Conservation (phyloP, 2,797 vertebrate genomes). For the Tenualosa thibaudeaui region DNA sequence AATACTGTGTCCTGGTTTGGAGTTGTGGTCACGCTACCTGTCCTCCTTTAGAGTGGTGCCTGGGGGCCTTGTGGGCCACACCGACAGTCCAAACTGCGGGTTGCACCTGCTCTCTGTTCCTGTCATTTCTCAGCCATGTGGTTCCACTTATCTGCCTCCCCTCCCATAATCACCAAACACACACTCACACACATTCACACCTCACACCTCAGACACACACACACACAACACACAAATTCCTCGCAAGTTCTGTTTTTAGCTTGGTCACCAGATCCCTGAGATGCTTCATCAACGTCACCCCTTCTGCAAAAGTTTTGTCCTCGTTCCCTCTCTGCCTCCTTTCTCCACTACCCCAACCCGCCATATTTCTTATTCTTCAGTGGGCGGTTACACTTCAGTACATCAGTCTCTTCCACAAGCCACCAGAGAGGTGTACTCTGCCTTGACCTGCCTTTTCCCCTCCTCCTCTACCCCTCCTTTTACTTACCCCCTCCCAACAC, state of each 20-base stretch:
- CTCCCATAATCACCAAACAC: not conserved
- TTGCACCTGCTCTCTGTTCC: slow-evolving; percentile 21
- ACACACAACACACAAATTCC: not conserved
- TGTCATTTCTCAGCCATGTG: not conserved
- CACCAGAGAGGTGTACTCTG: not conserved
- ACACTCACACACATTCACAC: not conserved
- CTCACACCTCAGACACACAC: not conserved
- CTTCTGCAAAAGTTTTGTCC: not conserved
- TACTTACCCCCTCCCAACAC: no score
- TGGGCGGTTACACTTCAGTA: slow-evolving; percentile 17
- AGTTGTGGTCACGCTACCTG: not conserved
- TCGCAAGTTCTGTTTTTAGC: slow-evolving; percentile 28
- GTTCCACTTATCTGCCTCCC: not conserved
- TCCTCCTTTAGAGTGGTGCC: not conserved
- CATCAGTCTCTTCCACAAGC: not conserved
- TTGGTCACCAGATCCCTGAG: slow-evolving; percentile 20
- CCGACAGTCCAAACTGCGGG: slow-evolving; percentile 4
- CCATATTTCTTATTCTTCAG: not conserved
- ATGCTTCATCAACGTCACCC: slow-evolving; percentile 35
- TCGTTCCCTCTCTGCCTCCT: not conserved
- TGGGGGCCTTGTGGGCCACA: not conserved
- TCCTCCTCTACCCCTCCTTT: not conserved
- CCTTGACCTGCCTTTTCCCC: slow-evolving; percentile 1
- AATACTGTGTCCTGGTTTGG: not conserved
- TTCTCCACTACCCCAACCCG: not conserved